Evolutionary conservation across 1,140 invertebrate genomes (phyloP), one percentile per base, ranked within the genome.

Genomic region (Hycleus cichorii): DNA sequence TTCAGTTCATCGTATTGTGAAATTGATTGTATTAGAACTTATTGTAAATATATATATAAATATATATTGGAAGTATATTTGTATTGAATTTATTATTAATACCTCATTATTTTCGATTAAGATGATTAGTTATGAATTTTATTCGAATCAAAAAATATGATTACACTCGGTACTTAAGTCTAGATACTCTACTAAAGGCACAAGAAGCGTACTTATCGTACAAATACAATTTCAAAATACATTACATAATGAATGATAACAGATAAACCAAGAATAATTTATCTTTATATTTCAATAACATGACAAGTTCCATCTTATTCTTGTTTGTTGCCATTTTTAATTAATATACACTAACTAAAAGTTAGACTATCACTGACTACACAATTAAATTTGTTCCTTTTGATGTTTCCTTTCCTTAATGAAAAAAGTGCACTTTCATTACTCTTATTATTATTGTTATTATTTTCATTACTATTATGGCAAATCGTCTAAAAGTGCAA

Each of bases 181-280:
- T 65, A 65, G 40, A 47, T 62, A 64, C 39, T 57, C 58, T 65
- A 63, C 54, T 56, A 64, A 66, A 66, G 64, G 64, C 64, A 66
- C 64, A 66, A 57, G 57, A 66, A 66, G 62, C 64, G 64, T 66
- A 66, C 64, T 66, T 64, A 62, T 52, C 53, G 64, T 66, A 64
- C 59, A 64, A 64, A 65, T 48, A 58, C 8, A 40, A 42, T 7
- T 42, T 42, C 9, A n/a, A 42, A 42, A 42, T 8, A 42, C 3
- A n/a, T 9, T 11, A 42, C 11, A 42, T 42, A 42, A 42, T 11
- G 9, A 42, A 42, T 42, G 18, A 18, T 18, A 18, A 18, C 18
- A 7, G 11, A 42, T 42, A 42, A 42, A 11, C 11, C 18, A 42
- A 42, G 10, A 42, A 42, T 6, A 11, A 42, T 7, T n/a, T 9